phyloP scores from a whole-genome alignment of 1,140 invertebrate genomes.

The Daktulosphaira vitifoliae region DNA sequence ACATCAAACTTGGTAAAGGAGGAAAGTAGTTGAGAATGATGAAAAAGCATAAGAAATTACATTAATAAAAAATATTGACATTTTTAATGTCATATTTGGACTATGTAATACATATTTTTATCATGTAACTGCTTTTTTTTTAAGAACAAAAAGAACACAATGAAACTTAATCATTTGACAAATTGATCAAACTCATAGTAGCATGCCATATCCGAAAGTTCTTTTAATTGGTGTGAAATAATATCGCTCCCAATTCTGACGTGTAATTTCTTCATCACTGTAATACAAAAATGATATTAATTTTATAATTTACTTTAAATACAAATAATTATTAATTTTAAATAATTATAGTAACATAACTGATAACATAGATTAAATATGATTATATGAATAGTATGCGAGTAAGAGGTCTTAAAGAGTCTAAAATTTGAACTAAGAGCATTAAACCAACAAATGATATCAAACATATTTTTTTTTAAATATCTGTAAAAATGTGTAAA shows the following conservation, averaged over 20 bases:
- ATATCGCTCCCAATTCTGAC: slow-evolving; percentile 81
- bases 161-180: slow-evolving; percentile 15
- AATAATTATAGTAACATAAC: slow-evolving; percentile 3
- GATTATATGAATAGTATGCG: too few species aligned
- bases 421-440: too few species aligned
- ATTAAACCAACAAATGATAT: too few species aligned
- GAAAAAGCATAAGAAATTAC: too few species aligned
- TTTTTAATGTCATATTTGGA: too few species aligned
- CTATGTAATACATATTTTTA: too few species aligned
- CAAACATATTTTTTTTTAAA: too few species aligned
- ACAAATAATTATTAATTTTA: background rate
- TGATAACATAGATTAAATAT: background rate
- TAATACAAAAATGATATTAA: slow-evolving; percentile 38
- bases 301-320: background rate
- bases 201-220: slow-evolving; percentile 83
- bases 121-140: slow-evolving; percentile 1
- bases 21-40: too few species aligned
- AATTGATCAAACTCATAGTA: slow-evolving; percentile 42
- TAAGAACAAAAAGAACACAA: slow-evolving; percentile 10
- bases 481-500: too few species aligned
- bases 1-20: too few species aligned
- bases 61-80: too few species aligned
- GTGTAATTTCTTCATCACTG: slow-evolving; percentile 69
- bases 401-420: too few species aligned
- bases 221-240: slow-evolving; percentile 89